A percentile compares a stretch with the other conserved stretches of the same genome.
Conservation (phyloP, 2,888 invertebrate species). For the Entomobrya multifasciata region DNA sequence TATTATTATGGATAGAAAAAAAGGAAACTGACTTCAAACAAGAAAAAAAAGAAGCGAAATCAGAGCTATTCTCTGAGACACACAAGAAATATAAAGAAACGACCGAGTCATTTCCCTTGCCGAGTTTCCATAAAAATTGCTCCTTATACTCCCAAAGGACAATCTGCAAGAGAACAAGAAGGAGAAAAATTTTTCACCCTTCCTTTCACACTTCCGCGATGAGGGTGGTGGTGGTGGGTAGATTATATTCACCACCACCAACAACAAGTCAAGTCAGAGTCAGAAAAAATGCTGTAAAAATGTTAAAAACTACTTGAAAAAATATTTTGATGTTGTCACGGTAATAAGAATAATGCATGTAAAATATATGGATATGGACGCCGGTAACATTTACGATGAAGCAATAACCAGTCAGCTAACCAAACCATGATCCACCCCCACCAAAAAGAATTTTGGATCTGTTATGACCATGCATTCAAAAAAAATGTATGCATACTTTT, state of each 20-base stretch:
- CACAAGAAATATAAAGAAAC: constrained; percentile 73
- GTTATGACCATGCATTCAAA: constrained; percentile 30
- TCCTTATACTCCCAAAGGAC: constrained; percentile 71
- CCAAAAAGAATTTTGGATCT: too few relatives aligned
- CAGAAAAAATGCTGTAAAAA: constrained; percentile 28
- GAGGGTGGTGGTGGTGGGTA: too few relatives aligned
- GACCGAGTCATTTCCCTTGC: constrained; percentile 74
- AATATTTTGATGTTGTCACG: not conserved
- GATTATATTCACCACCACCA: constrained; percentile 52
- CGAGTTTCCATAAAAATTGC: constrained; percentile 73
- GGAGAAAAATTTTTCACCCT: constrained; percentile 69
- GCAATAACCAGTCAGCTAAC: constrained; percentile 59
- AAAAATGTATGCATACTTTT: too few relatives aligned
- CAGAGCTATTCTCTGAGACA: constrained; percentile 67
- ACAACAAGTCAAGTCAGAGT: too few relatives aligned
- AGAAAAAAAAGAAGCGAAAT: constrained; percentile 41
- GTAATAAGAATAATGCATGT: not conserved
- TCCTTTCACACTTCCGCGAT: constrained; percentile 73
- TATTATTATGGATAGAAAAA: not conserved
- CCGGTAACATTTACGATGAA: constrained; percentile 39
- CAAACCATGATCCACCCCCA: too few relatives aligned
- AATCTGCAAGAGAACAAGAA: constrained; percentile 42
- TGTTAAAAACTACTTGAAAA: constrained; percentile 7
- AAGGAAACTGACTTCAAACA: constrained; percentile 67
- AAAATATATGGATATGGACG: constrained; percentile 27